Conservation (phyloP, 2,113 vertebrate species). For the Formicarius rufipectus region DNA sequence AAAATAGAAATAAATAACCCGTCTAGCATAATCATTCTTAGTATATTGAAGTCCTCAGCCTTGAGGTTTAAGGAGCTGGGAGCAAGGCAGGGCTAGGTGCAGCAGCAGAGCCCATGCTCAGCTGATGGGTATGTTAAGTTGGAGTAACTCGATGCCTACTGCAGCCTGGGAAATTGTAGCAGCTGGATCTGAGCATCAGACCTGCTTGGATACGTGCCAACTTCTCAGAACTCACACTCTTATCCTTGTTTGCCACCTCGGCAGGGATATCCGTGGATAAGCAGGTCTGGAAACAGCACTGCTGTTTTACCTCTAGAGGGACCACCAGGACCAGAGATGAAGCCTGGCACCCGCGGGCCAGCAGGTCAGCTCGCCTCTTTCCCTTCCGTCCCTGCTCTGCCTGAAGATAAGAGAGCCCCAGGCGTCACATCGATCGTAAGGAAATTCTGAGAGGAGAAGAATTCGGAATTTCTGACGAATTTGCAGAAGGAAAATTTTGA, state of each 20-base stretch:
- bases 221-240: neutral
- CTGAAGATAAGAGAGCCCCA: neutral
- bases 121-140: neutral
- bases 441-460: neutral
- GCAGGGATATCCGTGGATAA: neutral
- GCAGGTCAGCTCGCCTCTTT: neutral
- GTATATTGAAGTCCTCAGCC: neutral
- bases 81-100: neutral
- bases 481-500: neutral
- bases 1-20: neutral
- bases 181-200: neutral
- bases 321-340: constrained; percentile 62
- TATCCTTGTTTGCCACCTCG: neutral
- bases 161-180: neutral
- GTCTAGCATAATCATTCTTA: neutral
- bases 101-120: neutral
- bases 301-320: constrained; percentile 68
- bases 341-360: neutral
- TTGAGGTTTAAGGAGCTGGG: neutral
- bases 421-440: neutral
- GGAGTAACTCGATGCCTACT: neutral
- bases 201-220: neutral
- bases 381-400: neutral
- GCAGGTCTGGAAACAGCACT: neutral
- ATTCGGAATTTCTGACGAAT: too few species aligned